Base-by-base conservation (phyloP, 2,888 invertebrate species). In the Calephelis perditalis region DNA sequence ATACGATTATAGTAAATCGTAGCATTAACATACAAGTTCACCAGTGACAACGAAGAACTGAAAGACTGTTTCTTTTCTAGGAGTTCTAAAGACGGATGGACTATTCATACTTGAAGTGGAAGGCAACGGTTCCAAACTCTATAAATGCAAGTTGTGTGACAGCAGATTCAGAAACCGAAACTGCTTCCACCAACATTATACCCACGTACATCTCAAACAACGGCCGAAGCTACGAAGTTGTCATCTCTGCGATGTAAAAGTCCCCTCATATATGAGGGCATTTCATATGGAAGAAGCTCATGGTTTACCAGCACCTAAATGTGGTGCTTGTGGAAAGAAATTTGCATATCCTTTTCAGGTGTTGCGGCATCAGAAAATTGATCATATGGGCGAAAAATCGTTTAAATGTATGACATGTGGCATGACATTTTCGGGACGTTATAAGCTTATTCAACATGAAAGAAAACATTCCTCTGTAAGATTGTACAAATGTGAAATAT, bases 281-380 rank as follows among this genome's bases (percentile, higher is more conserved):
- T 73, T 65, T 1, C 81, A 81, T 40, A 57, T 79, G 43, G 81
- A 81, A 58, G 68, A 71, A 46, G 76, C 67, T 3, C 81, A 81
- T 58, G 78, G 77, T 0, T 64, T 78, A 4, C 75, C 75, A 0
- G 70, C 74, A 0, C 81, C 81, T 1, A 68, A 67, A 0, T 80
- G 81, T 59, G 70, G 70, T 0, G 77, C 76, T 0, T 81, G 81
- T 65, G 79, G 78, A 7, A 78, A 76, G 61, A 81, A 79, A 57
- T 81, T 81, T 63, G 67, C 74, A 0, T 79, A 67, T 59, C 77
- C 76, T 0, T 67, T 68, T 62, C 70, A 69, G 61, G 74, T 79
- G 7, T 57, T 78, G 45, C 64, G 68, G 1, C 79, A 79, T 35
- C 81, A 80, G 59, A 78, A 73, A 67, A 58, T 61, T 1, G 49